These are phyloP conservation scores for Caenorhabditis panamensis DNA, from an alignment of 2,888 invertebrate genomes.

Conservation along the genomic window DNA sequence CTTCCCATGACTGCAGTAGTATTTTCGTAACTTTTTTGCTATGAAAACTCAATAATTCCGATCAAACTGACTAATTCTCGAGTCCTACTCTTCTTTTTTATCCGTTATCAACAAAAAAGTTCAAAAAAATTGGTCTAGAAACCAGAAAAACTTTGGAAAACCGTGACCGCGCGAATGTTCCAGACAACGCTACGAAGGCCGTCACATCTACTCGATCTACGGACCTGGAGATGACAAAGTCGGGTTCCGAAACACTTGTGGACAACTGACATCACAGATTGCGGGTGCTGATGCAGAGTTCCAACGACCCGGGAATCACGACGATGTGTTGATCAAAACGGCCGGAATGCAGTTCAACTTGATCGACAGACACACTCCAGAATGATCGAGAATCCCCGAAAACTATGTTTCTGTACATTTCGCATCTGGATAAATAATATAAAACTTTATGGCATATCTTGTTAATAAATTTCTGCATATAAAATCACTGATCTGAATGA, in stretches of 20 bases:
- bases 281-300: conserved; percentile 71
- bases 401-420: conserved; percentile 31
- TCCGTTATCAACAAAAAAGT: too few relatives aligned
- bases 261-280: conserved; percentile 73
- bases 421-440: not conserved
- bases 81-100: too few relatives aligned
- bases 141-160: not conserved
- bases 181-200: conserved; percentile 75
- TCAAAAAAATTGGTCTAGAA: too few relatives aligned
- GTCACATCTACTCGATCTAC: conserved; percentile 75
- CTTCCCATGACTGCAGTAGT: too few relatives aligned
- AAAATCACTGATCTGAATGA: not conserved
- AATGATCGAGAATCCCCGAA: not conserved
- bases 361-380: conserved; percentile 63
- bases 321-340: conserved; percentile 74
- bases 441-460: too few relatives aligned
- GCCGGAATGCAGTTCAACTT: conserved; percentile 73
- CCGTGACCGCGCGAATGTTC: too few relatives aligned
- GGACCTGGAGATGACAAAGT: conserved; percentile 77
- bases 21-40: too few relatives aligned
- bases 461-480: too few relatives aligned
- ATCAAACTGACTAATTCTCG: too few relatives aligned
- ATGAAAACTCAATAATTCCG: too few relatives aligned
- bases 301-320: conserved; percentile 77
- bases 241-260: conserved; percentile 74